Conservation (phyloP, 2,888 invertebrate species). For the Diplazon laetatorius region DNA sequence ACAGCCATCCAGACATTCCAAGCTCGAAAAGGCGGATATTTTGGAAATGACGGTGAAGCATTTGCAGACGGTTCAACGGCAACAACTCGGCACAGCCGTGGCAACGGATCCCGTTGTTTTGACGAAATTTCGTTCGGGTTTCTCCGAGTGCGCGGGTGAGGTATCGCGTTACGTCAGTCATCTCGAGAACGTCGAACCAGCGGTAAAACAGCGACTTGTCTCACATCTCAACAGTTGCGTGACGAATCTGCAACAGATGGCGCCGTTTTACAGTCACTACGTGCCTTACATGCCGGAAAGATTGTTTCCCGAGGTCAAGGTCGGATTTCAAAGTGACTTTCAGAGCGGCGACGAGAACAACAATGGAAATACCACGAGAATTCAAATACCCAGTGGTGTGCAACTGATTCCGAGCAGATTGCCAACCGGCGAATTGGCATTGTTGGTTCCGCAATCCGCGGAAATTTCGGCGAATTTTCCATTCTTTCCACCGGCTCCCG, state of each 20-base stretch:
- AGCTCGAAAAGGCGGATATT: constrained; percentile 98
- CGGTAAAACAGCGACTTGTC: constrained; percentile 86
- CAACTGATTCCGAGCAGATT: constrained; percentile 87
- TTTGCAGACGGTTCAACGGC: constrained; percentile 93
- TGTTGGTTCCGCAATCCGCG: constrained; percentile 85
- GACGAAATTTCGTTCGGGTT: constrained; percentile 93
- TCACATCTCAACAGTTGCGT: constrained; percentile 87
- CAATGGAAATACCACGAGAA: constrained; percentile 83
- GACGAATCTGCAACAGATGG: constrained; percentile 84
- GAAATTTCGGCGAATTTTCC: constrained; percentile 83
- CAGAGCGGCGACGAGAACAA: constrained; percentile 83
- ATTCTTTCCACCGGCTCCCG: constrained; percentile 81
- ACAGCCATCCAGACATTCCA: constrained; percentile 96
- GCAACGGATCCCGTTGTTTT: constrained; percentile 93
- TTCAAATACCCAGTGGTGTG: constrained; percentile 86
- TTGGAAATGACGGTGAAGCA: constrained; percentile 97
- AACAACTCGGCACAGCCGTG: constrained; percentile 92
- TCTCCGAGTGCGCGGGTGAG: constrained; percentile 94
- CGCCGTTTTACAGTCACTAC: constrained; percentile 82
- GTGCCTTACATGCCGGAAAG: constrained; percentile 81
- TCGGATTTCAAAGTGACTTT: constrained; percentile 79
- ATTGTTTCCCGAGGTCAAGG: constrained; percentile 81
- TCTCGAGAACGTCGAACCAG: constrained; percentile 86
- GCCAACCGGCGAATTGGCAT: constrained; percentile 87
- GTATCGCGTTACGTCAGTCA: constrained; percentile 88